Conservation (phyloP, 2,888 invertebrate species). For the Lissocephala sabroskyi region DNA sequence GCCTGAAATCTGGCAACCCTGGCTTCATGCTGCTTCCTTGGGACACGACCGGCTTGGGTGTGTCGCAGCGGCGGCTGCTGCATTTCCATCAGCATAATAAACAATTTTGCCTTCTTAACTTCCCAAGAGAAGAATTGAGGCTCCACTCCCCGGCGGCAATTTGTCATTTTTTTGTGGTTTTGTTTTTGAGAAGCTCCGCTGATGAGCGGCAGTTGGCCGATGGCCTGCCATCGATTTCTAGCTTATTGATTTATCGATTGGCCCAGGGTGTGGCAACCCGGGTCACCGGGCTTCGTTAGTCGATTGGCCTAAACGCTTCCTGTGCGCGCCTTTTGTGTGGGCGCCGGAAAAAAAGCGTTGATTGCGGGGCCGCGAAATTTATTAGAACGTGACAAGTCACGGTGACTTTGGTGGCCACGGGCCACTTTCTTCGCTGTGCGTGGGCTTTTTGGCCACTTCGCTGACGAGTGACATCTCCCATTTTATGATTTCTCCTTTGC, state of each 20-base stretch:
- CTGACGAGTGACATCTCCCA: neutral
- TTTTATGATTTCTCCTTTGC: too few relatives aligned
- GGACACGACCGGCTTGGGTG: conserved; percentile 21
- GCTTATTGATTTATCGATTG: conserved; percentile 41
- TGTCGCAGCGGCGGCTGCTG: conserved; percentile 17
- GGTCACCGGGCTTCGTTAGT: conserved; percentile 1
- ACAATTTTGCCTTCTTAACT: neutral
- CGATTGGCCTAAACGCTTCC: conserved; percentile 22
- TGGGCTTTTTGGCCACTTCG: neutral
- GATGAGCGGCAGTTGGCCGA: conserved; percentile 41
- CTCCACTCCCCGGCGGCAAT: conserved; percentile 21
- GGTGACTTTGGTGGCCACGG: too few relatives aligned
- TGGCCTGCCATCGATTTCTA: too few relatives aligned
- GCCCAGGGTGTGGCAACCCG: conserved; percentile 1
- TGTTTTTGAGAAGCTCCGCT: conserved; percentile 27
- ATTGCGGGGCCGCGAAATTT: neutral
- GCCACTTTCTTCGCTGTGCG: too few relatives aligned
- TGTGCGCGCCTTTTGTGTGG: conserved; percentile 10
- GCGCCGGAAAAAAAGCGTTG: neutral
- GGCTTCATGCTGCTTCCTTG: neutral
- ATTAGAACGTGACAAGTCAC: neutral
- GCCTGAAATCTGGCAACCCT: conserved; percentile 37
- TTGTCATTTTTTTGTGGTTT: conserved; percentile 41
- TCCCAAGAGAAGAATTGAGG: too few relatives aligned
- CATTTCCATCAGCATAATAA: conserved; percentile 8